These are phyloP conservation scores for Phoeniculus purpureus DNA, from an alignment of 2,797 vertebrate genomes.

Conservation along the genomic window DNA sequence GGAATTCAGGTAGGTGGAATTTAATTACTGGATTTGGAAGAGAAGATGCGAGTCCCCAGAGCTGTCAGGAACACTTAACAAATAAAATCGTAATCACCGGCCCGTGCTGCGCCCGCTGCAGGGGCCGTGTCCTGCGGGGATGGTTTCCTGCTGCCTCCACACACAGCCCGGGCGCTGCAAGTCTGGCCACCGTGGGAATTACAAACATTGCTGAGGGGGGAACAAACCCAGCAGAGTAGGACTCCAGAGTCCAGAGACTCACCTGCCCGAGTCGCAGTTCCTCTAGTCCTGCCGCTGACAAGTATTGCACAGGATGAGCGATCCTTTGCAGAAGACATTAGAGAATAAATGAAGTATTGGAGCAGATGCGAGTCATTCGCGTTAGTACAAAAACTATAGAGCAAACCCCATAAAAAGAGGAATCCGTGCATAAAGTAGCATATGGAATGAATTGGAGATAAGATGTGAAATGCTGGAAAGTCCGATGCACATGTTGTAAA, in stretches of 20 bases:
- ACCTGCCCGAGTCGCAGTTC: background rate
- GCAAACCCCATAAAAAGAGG: conserved; percentile 68
- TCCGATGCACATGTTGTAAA: conserved; percentile 39
- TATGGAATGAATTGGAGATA: conserved; percentile 69
- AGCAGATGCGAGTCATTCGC: conserved; percentile 78
- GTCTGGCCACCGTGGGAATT: background rate
- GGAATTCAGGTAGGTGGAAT: conserved; percentile 73
- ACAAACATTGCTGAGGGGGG: background rate
- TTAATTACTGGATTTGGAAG: conserved; percentile 69
- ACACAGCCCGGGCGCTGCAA: background rate
- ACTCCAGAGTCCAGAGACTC: background rate
- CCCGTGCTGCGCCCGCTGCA: background rate
- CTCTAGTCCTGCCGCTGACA: background rate
- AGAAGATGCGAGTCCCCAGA: conserved; percentile 50
- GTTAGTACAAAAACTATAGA: conserved; percentile 70
- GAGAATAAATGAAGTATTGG: conserved; percentile 67
- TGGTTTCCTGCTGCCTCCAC: background rate
- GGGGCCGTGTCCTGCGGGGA: accelerated
- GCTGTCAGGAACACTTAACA: conserved; percentile 66
- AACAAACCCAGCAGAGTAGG: background rate
- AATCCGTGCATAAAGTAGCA: conserved; percentile 72
- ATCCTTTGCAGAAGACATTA: conserved; percentile 61
- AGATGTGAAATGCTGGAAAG: conserved; percentile 58
- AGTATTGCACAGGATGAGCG: conserved; percentile 18
- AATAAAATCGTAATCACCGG: conserved; percentile 65